Percentiles rank a stretch among this genome's conserved stretches.
phyloP scores from a whole-genome alignment of 2,797 vertebrate species.

The Pangasius larnaudii region DNA sequence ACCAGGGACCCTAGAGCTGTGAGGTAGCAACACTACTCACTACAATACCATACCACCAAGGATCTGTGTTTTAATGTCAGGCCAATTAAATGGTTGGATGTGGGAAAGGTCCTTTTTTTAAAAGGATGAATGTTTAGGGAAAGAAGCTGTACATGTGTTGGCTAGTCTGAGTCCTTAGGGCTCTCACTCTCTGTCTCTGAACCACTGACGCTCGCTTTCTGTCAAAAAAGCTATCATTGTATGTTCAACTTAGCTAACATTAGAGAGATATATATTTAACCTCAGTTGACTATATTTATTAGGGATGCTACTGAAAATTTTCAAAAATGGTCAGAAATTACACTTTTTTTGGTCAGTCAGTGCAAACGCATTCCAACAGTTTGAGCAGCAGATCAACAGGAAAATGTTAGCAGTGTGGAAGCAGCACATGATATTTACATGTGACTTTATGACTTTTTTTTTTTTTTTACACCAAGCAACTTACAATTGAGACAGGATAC shows the following conservation, averaged over 20 bases:
- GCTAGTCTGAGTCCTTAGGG: not conserved
- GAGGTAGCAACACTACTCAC: not conserved
- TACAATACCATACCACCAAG: not conserved
- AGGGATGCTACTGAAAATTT: too few species aligned
- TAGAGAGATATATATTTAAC: too few species aligned
- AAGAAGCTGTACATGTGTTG: not conserved
- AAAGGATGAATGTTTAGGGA: not conserved
- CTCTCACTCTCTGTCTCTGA: not conserved
- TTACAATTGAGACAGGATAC: not conserved
- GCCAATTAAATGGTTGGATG: not conserved
- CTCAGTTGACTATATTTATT: too few species aligned
- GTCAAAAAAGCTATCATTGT: not conserved
- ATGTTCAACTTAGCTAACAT: not conserved
- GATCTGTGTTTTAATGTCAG: not conserved
- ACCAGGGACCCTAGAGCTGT: not conserved
- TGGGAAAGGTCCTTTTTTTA: not conserved
- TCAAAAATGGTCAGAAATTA: too few species aligned
- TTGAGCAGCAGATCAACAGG: too few species aligned
- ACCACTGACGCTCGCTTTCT: not conserved
- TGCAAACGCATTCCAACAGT: too few species aligned
- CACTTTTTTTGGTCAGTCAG: too few species aligned
- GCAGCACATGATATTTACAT: too few species aligned
- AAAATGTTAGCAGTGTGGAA: too few species aligned
- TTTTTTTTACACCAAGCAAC: not conserved
- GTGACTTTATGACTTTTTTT: not conserved